A percentile compares a stretch with the other conserved stretches of the same genome.
Conservation (phyloP, 2,113 vertebrate genomes). For the Corythaeola cristata region DNA sequence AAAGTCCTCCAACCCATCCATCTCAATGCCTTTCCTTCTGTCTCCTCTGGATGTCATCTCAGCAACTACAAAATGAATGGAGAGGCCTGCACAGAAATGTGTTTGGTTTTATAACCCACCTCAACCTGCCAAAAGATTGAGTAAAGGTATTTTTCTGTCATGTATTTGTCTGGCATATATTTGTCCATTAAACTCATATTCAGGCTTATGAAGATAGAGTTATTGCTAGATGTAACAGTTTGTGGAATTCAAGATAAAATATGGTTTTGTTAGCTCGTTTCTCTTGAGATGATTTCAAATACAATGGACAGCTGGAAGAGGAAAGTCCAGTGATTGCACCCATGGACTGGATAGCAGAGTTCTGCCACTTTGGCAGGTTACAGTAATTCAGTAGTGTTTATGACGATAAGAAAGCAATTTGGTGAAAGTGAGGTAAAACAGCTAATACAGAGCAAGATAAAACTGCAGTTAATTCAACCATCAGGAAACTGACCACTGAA, state of each 20-base stretch:
- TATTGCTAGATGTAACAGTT: background rate
- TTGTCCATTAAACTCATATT: background rate
- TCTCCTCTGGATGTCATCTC: background rate
- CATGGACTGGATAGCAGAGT: background rate
- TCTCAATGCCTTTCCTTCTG: background rate
- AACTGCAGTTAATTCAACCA: conserved; percentile 55
- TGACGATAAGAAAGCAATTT: conserved; percentile 45
- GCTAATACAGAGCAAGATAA: conserved; percentile 53
- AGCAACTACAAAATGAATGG: background rate
- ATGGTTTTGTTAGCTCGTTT: background rate
- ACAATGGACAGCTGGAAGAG: background rate
- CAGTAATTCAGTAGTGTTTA: conserved; percentile 44
- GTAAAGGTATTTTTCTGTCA: background rate
- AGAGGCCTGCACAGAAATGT: background rate
- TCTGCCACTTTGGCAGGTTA: conserved; percentile 23
- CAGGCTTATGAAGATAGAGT: background rate
- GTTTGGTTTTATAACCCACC: background rate
- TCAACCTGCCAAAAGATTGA: background rate
- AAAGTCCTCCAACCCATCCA: background rate
- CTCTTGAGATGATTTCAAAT: background rate
- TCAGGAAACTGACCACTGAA: conserved; percentile 65
- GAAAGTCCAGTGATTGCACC: background rate
- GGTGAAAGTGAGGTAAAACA: conserved; percentile 66
- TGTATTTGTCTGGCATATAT: background rate
- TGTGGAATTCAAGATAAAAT: background rate